Conservation (phyloP, 2,113 vertebrate species). For the Leucosticte australis region DNA sequence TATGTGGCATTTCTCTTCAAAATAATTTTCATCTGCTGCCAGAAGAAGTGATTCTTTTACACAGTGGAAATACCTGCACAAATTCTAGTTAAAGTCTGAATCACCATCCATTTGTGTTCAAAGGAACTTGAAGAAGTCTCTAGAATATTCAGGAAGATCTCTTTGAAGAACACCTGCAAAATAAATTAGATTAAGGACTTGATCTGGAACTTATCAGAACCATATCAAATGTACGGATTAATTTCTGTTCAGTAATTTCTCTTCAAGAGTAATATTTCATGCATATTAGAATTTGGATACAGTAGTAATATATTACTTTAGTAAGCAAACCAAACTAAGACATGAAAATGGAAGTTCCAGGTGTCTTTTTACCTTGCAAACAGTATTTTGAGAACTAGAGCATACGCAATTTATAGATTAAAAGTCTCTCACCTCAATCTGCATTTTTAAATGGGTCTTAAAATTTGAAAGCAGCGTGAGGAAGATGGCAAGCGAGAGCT, state of each 20-base stretch:
- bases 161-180: slow-evolving; percentile 94
- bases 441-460: slow-evolving; percentile 98
- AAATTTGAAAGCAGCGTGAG: slow-evolving; percentile 96
- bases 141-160: slow-evolving; percentile 97
- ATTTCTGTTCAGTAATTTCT: neutral
- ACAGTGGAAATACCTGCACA: slow-evolving; percentile 86
- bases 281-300: neutral
- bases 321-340: neutral
- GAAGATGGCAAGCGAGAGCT: slow-evolving; percentile 97
- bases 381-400: neutral
- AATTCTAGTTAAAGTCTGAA: slow-evolving; percentile 96
- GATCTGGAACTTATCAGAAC: neutral
- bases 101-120: slow-evolving; percentile 99
- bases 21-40: neutral
- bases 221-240: neutral
- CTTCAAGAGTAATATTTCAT: neutral
- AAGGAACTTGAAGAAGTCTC: slow-evolving; percentile 97
- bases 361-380: neutral
- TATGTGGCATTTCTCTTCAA: neutral
- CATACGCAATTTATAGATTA: neutral
- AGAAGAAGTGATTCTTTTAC: neutral
- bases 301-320: neutral
- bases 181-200: neutral
- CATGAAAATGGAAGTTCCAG: neutral
- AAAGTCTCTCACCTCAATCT: slow-evolving; percentile 87